phyloP scores from a whole-genome alignment of 2,113 vertebrate species.

The Burhinus bistriatus region DNA sequence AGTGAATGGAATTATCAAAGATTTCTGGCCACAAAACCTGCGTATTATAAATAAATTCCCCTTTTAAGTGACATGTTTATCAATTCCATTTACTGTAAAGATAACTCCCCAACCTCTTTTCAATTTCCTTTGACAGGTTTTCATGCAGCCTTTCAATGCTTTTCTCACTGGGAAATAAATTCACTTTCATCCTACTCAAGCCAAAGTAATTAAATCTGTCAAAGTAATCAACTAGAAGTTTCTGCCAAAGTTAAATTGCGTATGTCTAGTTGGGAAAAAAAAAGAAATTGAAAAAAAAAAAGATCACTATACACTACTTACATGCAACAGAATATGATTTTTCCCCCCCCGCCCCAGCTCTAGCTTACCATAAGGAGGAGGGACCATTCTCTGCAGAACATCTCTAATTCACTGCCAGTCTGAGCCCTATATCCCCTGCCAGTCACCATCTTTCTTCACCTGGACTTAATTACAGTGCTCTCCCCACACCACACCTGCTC shows the following conservation, averaged over 20 bases:
- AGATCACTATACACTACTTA: background rate
- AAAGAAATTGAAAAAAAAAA: no score
- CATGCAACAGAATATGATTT: background rate
- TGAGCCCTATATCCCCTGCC: background rate
- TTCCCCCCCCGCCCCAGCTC: no score
- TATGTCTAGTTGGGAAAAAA: background rate
- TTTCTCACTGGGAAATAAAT: conserved; percentile 61
- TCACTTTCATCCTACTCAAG: conserved; percentile 57
- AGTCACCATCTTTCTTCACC: background rate
- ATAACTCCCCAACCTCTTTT: conserved; percentile 38
- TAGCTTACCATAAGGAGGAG: background rate
- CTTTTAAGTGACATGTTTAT: conserved; percentile 51
- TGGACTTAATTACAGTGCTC: background rate
- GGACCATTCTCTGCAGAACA: background rate
- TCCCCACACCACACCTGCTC: background rate
- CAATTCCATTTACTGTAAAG: conserved; percentile 57
- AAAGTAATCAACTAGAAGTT: conserved; percentile 54
- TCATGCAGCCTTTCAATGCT: conserved; percentile 51
- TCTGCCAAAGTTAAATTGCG: conserved; percentile 47
- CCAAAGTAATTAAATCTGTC: conserved; percentile 61
- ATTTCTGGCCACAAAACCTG: conserved; percentile 18
- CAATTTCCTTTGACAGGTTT: conserved; percentile 57
- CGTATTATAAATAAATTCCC: conserved; percentile 25
- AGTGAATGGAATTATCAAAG: background rate
- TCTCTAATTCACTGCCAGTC: background rate